These are phyloP conservation scores for Cydia strobilella DNA, from an alignment of 1,140 invertebrate genomes.

Conservation along the genomic window DNA sequence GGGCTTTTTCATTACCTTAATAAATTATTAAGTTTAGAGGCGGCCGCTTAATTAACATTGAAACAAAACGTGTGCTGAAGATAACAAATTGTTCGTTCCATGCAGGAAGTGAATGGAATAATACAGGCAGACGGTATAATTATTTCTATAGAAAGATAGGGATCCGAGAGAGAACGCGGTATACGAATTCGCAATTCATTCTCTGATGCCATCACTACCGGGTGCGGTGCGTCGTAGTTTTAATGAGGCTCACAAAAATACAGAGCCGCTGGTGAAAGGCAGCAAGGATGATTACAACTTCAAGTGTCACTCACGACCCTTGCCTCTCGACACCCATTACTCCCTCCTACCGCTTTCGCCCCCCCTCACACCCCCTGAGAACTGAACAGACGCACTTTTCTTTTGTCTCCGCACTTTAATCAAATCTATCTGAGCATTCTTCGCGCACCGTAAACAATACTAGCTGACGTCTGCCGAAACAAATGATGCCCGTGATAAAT, in stretches of 20 bases:
- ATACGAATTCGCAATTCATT: slow-evolving; percentile 27
- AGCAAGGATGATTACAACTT: slow-evolving; percentile 34
- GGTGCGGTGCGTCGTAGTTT: slow-evolving; percentile 15
- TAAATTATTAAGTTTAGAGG: not conserved
- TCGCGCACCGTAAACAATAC: slow-evolving; percentile 51
- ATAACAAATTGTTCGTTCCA: slow-evolving; percentile 6
- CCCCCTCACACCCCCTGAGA: slow-evolving; percentile 31
- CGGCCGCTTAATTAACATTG: not conserved
- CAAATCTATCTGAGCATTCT: slow-evolving; percentile 39
- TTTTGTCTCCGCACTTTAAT: slow-evolving; percentile 40
- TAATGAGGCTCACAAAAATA: slow-evolving; percentile 35
- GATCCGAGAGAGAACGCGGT: slow-evolving; percentile 8
- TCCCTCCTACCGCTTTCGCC: slow-evolving; percentile 20
- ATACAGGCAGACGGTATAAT: slow-evolving; percentile 18
- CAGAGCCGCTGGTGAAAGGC: slow-evolving; percentile 28
- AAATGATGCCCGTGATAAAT: slow-evolving; percentile 68
- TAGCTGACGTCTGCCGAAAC: slow-evolving; percentile 43
- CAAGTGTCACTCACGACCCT: slow-evolving; percentile 35
- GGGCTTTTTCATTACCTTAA: not conserved
- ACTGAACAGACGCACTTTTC: slow-evolving; percentile 32
- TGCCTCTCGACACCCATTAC: slow-evolving; percentile 42
- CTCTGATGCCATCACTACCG: slow-evolving; percentile 23
- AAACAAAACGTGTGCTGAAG: slow-evolving; percentile 6
- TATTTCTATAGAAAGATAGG: slow-evolving; percentile 19
- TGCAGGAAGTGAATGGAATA: slow-evolving; percentile 19